Conservation (phyloP, 2,888 invertebrate species). For the Podotricha telesiphe region DNA sequence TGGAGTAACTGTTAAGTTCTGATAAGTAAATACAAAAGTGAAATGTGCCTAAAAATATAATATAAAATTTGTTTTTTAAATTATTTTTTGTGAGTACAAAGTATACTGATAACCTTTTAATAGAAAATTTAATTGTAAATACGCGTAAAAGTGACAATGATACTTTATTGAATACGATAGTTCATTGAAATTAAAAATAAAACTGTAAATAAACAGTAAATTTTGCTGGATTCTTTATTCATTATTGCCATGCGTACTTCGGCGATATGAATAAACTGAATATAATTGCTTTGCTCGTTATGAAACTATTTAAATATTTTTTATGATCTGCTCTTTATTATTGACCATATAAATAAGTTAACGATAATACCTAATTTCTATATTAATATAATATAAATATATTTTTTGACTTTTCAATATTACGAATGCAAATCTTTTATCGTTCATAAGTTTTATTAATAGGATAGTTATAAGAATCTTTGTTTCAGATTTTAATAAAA, state of each 20-base stretch:
- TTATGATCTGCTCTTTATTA: conserved; percentile 4
- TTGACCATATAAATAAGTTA: neutral
- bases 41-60: conserved; percentile 23
- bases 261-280: neutral
- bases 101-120: conserved; percentile 22
- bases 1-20: neutral
- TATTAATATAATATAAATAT: neutral
- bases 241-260: neutral
- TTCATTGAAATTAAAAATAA: neutral
- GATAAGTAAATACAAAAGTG: neutral
- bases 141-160: neutral
- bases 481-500: conserved; percentile 65
- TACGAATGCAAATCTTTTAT: neutral
- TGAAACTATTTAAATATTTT: neutral
- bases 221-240: neutral
- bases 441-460: neutral
- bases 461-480: conserved; percentile 27
- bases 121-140: neutral
- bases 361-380: no score
- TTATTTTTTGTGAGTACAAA: conserved; percentile 22
- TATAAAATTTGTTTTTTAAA: conserved; percentile 18
- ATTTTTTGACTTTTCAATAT: neutral
- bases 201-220: neutral
- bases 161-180: neutral
- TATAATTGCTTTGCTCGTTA: conserved; percentile 1